These are phyloP conservation scores for Drosophila neonasuta DNA, from an alignment of 2,888 invertebrate species.

Conservation along the genomic window DNA sequence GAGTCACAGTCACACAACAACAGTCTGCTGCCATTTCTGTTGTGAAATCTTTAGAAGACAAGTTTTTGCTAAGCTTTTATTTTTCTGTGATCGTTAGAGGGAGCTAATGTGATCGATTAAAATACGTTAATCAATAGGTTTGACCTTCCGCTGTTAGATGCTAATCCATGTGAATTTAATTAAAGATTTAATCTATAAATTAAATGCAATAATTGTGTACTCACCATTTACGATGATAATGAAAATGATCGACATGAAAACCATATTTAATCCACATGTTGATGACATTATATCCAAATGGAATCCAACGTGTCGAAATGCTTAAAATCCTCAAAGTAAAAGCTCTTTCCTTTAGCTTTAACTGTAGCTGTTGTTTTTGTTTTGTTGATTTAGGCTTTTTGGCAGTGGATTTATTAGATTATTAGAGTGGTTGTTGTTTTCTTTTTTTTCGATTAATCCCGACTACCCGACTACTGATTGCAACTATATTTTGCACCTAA, in stretches of 20 bases:
- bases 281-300: conserved; percentile 80
- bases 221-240: conserved; percentile 83
- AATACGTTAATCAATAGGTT: background rate
- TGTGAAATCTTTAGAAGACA: conserved; percentile 24
- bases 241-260: conserved; percentile 82
- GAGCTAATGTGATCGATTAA: background rate
- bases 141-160: background rate
- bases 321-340: conserved; percentile 35
- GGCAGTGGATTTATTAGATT: conserved; percentile 25
- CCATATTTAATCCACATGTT: conserved; percentile 82
- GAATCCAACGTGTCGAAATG: conserved; percentile 63
- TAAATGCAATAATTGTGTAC: conserved; percentile 36
- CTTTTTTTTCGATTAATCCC: conserved; percentile 15
- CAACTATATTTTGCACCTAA: conserved; percentile 35
- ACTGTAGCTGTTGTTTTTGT: conserved; percentile 14
- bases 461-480: conserved; percentile 26
- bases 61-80: background rate
- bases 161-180: background rate
- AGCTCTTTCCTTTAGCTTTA: background rate
- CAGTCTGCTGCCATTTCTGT: background rate
- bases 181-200: conserved; percentile 1
- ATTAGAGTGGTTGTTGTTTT: background rate
- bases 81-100: background rate
- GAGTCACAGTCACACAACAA: conserved; percentile 12
- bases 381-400: conserved; percentile 8